Base-by-base conservation (phyloP, 2,888 invertebrate genomes). In the Temnothorax unifasciatus region DNA sequence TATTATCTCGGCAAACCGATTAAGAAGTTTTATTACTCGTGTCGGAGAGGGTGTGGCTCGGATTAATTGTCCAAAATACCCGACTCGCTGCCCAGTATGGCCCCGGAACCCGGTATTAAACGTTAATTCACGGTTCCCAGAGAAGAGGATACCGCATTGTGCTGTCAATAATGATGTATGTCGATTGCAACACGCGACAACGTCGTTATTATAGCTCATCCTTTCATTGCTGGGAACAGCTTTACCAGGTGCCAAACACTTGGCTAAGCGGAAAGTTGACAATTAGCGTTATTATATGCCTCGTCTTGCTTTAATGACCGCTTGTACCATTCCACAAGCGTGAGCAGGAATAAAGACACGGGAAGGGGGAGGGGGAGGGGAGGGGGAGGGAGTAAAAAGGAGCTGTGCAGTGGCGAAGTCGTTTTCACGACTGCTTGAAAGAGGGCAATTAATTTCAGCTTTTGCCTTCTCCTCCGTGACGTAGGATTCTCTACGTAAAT, bases 31-130 rank as follows among this genome's bases (percentile, higher is more conserved):
- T 86, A 74, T 87, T 86, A 75, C 84, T 90, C 74, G 9, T 61
- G 47, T 57, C 61, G 21, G 82, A 47, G 57, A 29, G 85, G 87
- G 34, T 82, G 88, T 69, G 88, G 85, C 44, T 64, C 59, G 59
- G 57, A 54, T 83, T 89, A 92, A 91, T 89, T 92, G 89, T 86
- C 86, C 71, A 84, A 90, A 88, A 91, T 90, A 84, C 87, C 79
- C 77, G 84, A 86, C 86, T 74, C 76, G 81, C 76, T 68, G 74
- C 76, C 76, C 63, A 54, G 57, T 44, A 69, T 54, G 82, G 63
- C 57, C 57, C 41, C 41, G 74, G 41, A 89, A 88, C 89, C 90
- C 73, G 75, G 68, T 86, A 92, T 91, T 91, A 92, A 87, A 87
- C 81, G 77, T 89, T 91, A 91, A 90, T 91, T 85, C 88, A 69